Evolutionary conservation across 2,888 invertebrate genomes (phyloP).

Genomic region (Nysson spinosus): DNA sequence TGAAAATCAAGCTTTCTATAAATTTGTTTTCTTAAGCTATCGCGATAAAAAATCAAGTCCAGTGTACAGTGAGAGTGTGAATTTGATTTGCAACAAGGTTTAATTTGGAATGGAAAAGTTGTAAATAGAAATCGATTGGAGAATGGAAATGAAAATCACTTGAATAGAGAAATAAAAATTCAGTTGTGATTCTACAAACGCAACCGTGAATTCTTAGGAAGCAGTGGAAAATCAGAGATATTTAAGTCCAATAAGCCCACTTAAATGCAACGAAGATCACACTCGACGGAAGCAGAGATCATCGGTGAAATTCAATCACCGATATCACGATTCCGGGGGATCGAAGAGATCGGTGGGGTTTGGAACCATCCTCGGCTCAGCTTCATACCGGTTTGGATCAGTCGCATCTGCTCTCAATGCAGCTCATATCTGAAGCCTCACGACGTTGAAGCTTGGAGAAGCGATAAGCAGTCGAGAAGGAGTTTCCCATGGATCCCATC

Average conservation of each 20-base stretch:
- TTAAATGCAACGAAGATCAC: slow-evolving; percentile 46
- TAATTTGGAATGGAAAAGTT: no score
- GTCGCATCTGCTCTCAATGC: slow-evolving; percentile 62
- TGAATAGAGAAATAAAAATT: no score
- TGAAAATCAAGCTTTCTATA: no score
- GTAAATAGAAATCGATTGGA: no score
- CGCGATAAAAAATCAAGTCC: no score
- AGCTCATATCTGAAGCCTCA: slow-evolving; percentile 59
- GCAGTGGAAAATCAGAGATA: no score
- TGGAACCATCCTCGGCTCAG: background rate
- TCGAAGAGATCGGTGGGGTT: slow-evolving; percentile 34
- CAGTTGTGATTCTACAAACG: no score
- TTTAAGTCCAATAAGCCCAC: slow-evolving; percentile 3
- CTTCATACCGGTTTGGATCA: slow-evolving; percentile 42
- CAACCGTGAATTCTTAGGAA: no score
- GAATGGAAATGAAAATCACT: no score
- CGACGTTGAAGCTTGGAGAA: slow-evolving; percentile 52
- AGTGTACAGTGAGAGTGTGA: no score
- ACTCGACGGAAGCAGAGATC: slow-evolving; percentile 40
- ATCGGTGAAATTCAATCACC: slow-evolving; percentile 58
- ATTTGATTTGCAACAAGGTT: no score
- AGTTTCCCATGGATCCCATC: slow-evolving; percentile 54
- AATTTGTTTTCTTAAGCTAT: no score
- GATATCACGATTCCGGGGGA: slow-evolving; percentile 47
- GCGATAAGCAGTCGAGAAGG: slow-evolving; percentile 59